Base-by-base conservation (phyloP, 2,888 invertebrate species). In the Zygogramma bicolorata region DNA sequence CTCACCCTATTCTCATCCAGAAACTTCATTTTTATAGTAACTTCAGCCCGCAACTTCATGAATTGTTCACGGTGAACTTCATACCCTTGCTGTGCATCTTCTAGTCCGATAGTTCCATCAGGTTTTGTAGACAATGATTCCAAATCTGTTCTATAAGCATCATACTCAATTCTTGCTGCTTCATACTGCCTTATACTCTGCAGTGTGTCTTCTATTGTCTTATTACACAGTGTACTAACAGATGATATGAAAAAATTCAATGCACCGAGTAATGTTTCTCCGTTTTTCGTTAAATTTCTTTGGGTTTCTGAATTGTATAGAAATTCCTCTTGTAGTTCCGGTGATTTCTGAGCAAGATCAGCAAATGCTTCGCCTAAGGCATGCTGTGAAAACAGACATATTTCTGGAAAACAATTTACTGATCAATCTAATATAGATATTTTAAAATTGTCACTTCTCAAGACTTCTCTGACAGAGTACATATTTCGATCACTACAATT, bases 181-280 rank as follows among this genome's bases (percentile, higher is more conserved):
- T 95, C 95, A 85, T 94, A 95, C 82, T 92, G 91, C 82, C 92
- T 90, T 74, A 95, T 91, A 68, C 95, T 95, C 74, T 92, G 88
- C 78, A 95, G 87, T 1, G 95, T 98, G 87, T 99, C 99, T 86
- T 98, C 98, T 87, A 99, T 99, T 53, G 98, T 99, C 89, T 98
- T 98, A 89, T 97, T 95, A 88, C 97, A 96, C 82, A 99, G 90
- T 18, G 99, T 99, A 88, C 96, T 95, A 66, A 99, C 94, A 29
- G 97, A 95, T 62, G 96, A 97, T 83, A 96, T 96, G 89, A 99
- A 99, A 90, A 97, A 98, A 87, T 97, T 97, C 82, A 99, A 91
- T 77, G 98, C 98, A 74, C 95, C 95, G 81, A 98, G 88, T 78
- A 99, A 89, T 68, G 95, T 93, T 87, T 98, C 98, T 6, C 98